Base-by-base conservation (phyloP, 2,888 invertebrate genomes). In the Pherbina coryleti region DNA sequence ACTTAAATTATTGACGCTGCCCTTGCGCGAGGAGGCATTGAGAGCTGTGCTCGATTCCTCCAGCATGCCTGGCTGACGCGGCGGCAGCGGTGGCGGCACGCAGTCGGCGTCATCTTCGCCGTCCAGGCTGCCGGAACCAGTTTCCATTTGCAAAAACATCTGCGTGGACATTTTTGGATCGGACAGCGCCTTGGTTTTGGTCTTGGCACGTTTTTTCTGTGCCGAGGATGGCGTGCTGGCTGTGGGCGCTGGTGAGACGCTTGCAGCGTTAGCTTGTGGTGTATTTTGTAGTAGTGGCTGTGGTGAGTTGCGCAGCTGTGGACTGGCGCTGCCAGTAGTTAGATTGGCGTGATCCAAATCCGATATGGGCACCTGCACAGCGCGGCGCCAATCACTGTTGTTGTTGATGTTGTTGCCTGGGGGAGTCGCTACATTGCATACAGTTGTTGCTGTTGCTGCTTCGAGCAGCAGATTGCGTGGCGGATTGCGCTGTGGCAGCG, bases 71-170 rank as follows among this genome's bases (percentile, higher is more conserved):
- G 91, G 90, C 84, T 91, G 91, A 83, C 93, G 90, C 28, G 93
- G 93, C 77, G 93, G 93, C 84, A 93, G 88, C 37, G 93, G 93
- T 82, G 93, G 93, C 77, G 92, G 91, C 82, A 88, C 82, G 55
- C 86, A 84, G 80, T 85, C 83, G 79, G 85, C 85, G 60, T 81
- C 80, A 8, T 81, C 82, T 2, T 71, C 78, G 81, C 79, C 73
- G 55, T 84, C 85, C 62, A 5, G 75, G 0, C 72, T 75, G 55
- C 77, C 71, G 34, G 81, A 75, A 60, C 77, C 71, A 22, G 81
- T 81, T 69, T 90, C 90, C 90, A 90, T 89, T 86, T 90, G 89
- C 71, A 90, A 81, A 81, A 90, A 90, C 86, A 90, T 86, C 84
- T 90, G 89, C 8, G 90, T 89, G 25, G 88, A 89, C 89, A 90